phyloP scores from a whole-genome alignment of 2,888 invertebrate species.

The Acronicta alni region DNA sequence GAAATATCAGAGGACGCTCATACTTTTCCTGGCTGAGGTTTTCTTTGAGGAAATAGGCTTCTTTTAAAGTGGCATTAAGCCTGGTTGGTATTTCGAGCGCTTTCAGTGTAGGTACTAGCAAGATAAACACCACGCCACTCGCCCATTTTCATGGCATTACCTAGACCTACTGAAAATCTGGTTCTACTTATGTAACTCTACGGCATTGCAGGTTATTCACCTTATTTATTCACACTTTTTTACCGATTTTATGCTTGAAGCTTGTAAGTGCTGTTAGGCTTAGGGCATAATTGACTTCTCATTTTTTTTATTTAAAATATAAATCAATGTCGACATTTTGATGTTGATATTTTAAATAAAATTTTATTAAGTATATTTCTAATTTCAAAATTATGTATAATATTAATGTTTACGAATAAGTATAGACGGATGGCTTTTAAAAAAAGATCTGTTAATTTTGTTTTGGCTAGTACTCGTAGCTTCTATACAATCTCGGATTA shows the following conservation, averaged over 20 bases:
- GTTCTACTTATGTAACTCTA: conserved; percentile 78
- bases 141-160: conserved; percentile 43
- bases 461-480: no score
- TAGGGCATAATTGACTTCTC: no score
- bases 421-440: no score
- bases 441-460: no score
- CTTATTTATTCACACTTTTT: conserved; percentile 17
- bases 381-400: no score
- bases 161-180: conserved; percentile 50
- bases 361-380: no score
- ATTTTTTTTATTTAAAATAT: no score
- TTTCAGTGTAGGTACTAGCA: conserved; percentile 29
- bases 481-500: no score
- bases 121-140: conserved; percentile 30
- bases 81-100: conserved; percentile 12
- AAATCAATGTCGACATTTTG: neutral
- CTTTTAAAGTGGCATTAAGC: conserved; percentile 8
- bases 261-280: neutral
- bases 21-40: conserved; percentile 14
- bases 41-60: conserved; percentile 9
- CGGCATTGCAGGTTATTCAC: conserved; percentile 79
- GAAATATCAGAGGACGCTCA: conserved; percentile 7
- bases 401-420: no score
- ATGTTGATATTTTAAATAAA: no score
- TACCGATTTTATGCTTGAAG: no score